Conservation (phyloP, 2,888 invertebrate genomes). For the Gastrophysa polygoni region DNA sequence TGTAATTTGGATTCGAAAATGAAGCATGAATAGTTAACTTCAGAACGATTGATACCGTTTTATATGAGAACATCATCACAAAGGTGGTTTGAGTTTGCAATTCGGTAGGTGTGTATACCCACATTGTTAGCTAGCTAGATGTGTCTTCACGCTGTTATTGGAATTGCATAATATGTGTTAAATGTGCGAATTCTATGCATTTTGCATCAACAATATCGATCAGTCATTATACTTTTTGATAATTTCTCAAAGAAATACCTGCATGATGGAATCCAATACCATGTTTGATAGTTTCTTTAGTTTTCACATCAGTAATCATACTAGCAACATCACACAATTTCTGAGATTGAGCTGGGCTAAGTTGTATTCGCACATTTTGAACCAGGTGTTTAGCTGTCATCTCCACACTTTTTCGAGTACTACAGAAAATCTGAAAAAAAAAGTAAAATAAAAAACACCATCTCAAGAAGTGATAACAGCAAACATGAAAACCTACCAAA, state of each 20-base stretch:
- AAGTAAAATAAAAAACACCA: neutral
- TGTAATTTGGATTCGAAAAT: no score
- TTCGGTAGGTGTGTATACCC: no score
- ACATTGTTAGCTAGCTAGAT: no score
- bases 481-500: slow-evolving; percentile 58
- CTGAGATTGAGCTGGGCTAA: slow-evolving; percentile 60
- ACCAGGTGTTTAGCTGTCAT: slow-evolving; percentile 71
- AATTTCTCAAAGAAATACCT: slow-evolving; percentile 54
- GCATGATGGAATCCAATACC: slow-evolving; percentile 84
- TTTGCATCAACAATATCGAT: no score
- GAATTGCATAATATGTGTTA: no score
- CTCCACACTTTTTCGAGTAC: slow-evolving; percentile 74
- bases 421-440: slow-evolving; percentile 71
- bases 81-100: no score
- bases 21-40: no score
- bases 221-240: no score
- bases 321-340: slow-evolving; percentile 57
- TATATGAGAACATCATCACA: no score
- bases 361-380: slow-evolving; percentile 63
- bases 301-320: slow-evolving; percentile 49
- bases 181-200: no score
- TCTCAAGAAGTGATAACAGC: neutral
- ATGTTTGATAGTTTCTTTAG: slow-evolving; percentile 60
- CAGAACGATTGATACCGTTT: no score
- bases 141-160: no score